phyloP scores from a whole-genome alignment of 2,888 invertebrate genomes.

The Thysanoteuthis rhombus region DNA sequence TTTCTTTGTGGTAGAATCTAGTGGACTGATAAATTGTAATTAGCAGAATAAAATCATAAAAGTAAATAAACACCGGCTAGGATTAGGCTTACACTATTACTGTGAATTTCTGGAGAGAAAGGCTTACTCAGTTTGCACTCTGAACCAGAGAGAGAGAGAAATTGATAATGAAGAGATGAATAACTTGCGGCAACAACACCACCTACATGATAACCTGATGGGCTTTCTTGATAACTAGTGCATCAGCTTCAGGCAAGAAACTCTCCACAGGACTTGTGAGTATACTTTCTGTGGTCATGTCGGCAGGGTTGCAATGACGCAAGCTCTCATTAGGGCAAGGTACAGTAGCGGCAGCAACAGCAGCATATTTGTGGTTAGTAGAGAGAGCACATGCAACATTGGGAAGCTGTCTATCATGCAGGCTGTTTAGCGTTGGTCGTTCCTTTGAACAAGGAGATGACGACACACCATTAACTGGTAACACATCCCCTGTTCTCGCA shows the following conservation, averaged over 20 bases:
- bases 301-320: neutral
- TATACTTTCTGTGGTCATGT: neutral
- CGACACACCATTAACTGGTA: slow-evolving; percentile 22
- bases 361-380: slow-evolving; percentile 24
- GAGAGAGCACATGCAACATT: slow-evolving; percentile 26
- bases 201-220: slow-evolving; percentile 59
- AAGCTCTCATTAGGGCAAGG: neutral
- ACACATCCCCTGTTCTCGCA: slow-evolving; percentile 1
- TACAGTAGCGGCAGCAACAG: neutral
- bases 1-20: too few relatives aligned
- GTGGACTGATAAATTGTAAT: too few relatives aligned
- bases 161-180: neutral
- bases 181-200: slow-evolving; percentile 23
- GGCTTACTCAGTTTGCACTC: neutral
- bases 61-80: too few relatives aligned
- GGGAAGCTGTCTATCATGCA: neutral
- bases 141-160: neutral
- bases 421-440: neutral
- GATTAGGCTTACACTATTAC: too few relatives aligned
- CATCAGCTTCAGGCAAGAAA: slow-evolving; percentile 53
- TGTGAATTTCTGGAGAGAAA: neutral
- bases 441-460: slow-evolving; percentile 1
- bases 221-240: slow-evolving; percentile 60
- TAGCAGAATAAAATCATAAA: too few relatives aligned
- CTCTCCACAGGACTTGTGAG: slow-evolving; percentile 47